phyloP scores from a whole-genome alignment of 53 echinoderm and acorn worm genomes.

The Mesocentrotus franciscanus region DNA sequence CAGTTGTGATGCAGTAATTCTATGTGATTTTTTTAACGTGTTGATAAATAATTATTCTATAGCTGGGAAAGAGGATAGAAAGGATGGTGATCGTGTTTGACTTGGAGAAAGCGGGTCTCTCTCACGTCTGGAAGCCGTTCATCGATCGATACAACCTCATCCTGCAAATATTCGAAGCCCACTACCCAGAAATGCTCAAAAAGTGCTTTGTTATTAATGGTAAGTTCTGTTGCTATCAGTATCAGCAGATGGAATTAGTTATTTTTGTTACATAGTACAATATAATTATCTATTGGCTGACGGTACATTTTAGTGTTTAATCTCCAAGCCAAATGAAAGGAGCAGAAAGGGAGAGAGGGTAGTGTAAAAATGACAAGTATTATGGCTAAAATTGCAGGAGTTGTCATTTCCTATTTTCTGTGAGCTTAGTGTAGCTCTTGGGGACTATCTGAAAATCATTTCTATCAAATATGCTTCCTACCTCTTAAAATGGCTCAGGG shows the following conservation, averaged over 20 bases:
- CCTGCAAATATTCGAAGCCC: conserved; percentile 85
- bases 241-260: neutral
- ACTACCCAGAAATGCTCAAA: conserved; percentile 86
- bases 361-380: too few species aligned
- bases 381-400: too few species aligned
- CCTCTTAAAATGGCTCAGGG: too few species aligned
- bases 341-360: too few species aligned
- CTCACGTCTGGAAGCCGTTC: conserved; percentile 88
- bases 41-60: neutral
- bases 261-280: neutral
- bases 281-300: too few species aligned
- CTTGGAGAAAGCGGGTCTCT: conserved; percentile 74
- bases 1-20: too few species aligned
- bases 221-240: conserved; percentile 17
- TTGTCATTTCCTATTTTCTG: too few species aligned
- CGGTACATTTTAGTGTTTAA: neutral
- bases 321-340: neutral
- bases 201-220: conserved; percentile 79
- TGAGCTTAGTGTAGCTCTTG: too few species aligned
- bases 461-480: too few species aligned
- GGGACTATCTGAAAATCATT: too few species aligned
- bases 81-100: conserved; percentile 84
- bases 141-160: conserved; percentile 78
- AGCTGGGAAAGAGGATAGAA: conserved; percentile 78
- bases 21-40: neutral